Evolutionary conservation across 2,888 invertebrate genomes (phyloP).

Genomic region (Drosophila bunnanda): DNA sequence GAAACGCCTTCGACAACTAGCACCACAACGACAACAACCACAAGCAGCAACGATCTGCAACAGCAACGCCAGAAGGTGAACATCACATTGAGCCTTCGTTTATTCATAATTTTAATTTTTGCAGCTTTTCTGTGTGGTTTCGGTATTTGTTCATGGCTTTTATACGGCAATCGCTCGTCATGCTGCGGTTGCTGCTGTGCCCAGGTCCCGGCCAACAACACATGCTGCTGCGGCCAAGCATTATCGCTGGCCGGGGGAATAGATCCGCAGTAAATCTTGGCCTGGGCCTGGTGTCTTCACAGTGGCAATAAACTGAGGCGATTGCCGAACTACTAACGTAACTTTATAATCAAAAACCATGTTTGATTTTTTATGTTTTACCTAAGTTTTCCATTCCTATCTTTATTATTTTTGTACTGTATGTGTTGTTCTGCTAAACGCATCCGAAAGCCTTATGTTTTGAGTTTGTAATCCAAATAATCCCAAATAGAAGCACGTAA

Average conservation of each 20-base stretch:
- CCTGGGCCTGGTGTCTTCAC: slow-evolving; percentile 26
- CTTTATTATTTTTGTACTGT: slow-evolving; percentile 50
- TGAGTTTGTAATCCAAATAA: slow-evolving; percentile 54
- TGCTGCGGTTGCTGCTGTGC: slow-evolving; percentile 68
- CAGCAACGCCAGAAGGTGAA: slow-evolving; percentile 84
- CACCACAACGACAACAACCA: slow-evolving; percentile 60
- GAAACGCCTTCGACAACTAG: slow-evolving; percentile 65
- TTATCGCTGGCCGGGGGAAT: slow-evolving; percentile 16
- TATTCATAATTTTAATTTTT: slow-evolving; percentile 82
- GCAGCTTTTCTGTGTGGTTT: slow-evolving; percentile 84
- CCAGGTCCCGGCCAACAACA: slow-evolving; percentile 43
- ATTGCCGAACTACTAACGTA: slow-evolving; percentile 43
- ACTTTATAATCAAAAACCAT: slow-evolving; percentile 10
- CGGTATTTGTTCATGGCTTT: slow-evolving; percentile 85
- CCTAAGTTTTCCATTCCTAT: slow-evolving; percentile 39
- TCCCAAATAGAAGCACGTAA: slow-evolving; percentile 29
- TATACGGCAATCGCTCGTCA: slow-evolving; percentile 69
- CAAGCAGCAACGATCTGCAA: slow-evolving; percentile 56
- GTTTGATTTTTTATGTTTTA: slow-evolving; percentile 38
- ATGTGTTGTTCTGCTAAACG: slow-evolving; percentile 52
- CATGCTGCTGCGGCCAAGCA: slow-evolving; percentile 47
- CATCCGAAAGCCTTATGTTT: slow-evolving; percentile 47
- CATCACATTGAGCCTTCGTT: slow-evolving; percentile 84
- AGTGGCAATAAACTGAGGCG: slow-evolving; percentile 34
- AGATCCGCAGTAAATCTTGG: slow-evolving; percentile 31